A percentile compares a stretch with the other conserved stretches of the same genome.
Evolutionary conservation across 1,140 invertebrate genomes (phyloP).

Genomic region (Diorhabda sublineata): DNA sequence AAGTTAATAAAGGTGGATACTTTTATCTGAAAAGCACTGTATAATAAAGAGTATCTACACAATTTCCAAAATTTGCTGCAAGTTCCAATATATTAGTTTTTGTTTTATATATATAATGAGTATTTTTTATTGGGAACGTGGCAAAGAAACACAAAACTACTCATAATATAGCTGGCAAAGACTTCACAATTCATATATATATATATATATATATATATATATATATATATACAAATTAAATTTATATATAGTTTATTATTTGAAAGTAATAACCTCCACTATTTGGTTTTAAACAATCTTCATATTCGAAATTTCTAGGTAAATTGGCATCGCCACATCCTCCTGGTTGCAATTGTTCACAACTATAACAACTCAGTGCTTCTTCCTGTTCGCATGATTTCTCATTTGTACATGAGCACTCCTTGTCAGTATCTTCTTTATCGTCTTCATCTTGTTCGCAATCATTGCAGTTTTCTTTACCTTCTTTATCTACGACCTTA

Average conservation of each 20-base stretch:
- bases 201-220: no score
- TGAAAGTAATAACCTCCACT: not conserved
- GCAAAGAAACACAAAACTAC: no score
- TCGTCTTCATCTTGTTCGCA: conserved; percentile 35
- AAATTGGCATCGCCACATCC: not conserved
- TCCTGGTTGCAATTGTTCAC: conserved; percentile 26
- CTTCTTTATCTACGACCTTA: conserved; percentile 31
- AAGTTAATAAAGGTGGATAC: no score
- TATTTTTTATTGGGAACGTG: no score
- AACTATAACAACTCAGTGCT: conserved; percentile 26
- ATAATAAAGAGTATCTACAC: no score
- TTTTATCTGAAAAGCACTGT: no score
- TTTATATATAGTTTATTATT: not conserved
- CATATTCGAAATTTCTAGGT: not conserved
- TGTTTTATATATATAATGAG: no score
- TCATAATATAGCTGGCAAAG: no score
- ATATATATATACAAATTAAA: not conserved
- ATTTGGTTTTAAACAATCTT: not conserved
- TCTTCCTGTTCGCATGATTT: conserved; percentile 14
- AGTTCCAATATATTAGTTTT: no score
- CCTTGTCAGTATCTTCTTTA: conserved; percentile 32
- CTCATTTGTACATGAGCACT: conserved; percentile 33
- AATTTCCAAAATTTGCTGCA: no score
- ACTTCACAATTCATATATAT: no score
- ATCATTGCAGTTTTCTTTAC: conserved; percentile 39